Evolutionary conservation across 2,888 invertebrate genomes (phyloP).

Genomic region (Stenoptilia bipunctidactyla): DNA sequence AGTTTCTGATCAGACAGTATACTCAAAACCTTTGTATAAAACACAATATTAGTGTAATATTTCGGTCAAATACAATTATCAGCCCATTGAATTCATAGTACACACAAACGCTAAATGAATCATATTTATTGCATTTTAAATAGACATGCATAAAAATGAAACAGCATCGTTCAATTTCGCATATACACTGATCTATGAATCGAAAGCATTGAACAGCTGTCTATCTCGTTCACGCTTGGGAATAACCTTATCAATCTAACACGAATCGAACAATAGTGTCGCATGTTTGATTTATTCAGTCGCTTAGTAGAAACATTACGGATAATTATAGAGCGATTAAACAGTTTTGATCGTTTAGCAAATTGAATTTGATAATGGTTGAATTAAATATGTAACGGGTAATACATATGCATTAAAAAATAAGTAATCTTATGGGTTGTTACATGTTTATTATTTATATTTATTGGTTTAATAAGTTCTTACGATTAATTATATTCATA

Average conservation of each 20-base stretch:
- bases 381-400: not conserved
- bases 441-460: no score
- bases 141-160: not conserved
- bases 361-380: conserved; percentile 13
- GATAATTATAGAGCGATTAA: conserved; percentile 59
- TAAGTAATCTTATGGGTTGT: not conserved
- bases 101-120: not conserved
- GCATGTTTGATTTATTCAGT: conserved; percentile 70
- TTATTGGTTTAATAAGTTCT: not conserved
- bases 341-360: conserved; percentile 40
- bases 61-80: not conserved
- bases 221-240: conserved; percentile 66
- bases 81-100: not conserved
- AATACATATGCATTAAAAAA: not conserved
- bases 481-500: not conserved
- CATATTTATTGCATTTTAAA: no score
- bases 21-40: conserved; percentile 22
- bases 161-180: conserved; percentile 21
- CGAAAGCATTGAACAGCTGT: conserved; percentile 57
- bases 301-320: conserved; percentile 70
- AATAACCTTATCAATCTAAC: conserved; percentile 69
- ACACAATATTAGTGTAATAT: not conserved
- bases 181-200: conserved; percentile 52
- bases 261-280: conserved; percentile 70
- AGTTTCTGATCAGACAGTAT: conserved; percentile 25